phyloP scores from a whole-genome alignment of 2,113 vertebrate genomes.

The Oreocharis arfaki region DNA sequence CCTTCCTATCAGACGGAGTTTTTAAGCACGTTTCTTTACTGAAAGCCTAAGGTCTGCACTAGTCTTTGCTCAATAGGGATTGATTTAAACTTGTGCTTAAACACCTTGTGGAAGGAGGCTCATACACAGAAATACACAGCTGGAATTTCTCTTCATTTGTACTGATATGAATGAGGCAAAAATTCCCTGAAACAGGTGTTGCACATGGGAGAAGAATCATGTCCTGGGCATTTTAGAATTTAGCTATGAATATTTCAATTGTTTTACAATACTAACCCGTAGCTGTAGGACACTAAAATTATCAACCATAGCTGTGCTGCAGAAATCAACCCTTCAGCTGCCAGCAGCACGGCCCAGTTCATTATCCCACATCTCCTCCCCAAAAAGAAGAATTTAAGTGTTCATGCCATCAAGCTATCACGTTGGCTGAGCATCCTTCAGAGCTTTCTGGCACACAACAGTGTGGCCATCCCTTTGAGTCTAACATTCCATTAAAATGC shows the following conservation, averaged over 20 bases:
- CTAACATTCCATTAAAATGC: constrained; percentile 44
- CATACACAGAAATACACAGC: not conserved
- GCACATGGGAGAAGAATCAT: not conserved
- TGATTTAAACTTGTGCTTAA: not conserved
- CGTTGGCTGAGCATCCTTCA: constrained; percentile 1
- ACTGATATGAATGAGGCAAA: not conserved
- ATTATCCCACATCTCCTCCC: not conserved
- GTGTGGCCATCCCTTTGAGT: not conserved
- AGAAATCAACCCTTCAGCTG: not conserved
- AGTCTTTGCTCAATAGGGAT: not conserved
- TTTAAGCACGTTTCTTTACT: not conserved
- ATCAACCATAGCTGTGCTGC: not conserved
- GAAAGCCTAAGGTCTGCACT: not conserved
- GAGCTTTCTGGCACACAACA: not conserved
- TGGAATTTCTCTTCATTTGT: not conserved
- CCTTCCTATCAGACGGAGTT: not conserved
- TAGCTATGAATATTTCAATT: not conserved
- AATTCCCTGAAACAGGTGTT: not conserved
- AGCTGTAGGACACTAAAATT: not conserved
- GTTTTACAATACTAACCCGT: not conserved
- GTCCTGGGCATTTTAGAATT: not conserved
- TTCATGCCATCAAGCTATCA: not conserved
- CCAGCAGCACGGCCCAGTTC: not conserved
- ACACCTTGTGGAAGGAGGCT: not conserved
- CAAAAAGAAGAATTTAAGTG: not conserved